A percentile compares a stretch with the other conserved stretches of the same genome.
These are phyloP conservation scores for Thrips palmi DNA, from an alignment of 1,140 invertebrate genomes.

Conservation along the genomic window DNA sequence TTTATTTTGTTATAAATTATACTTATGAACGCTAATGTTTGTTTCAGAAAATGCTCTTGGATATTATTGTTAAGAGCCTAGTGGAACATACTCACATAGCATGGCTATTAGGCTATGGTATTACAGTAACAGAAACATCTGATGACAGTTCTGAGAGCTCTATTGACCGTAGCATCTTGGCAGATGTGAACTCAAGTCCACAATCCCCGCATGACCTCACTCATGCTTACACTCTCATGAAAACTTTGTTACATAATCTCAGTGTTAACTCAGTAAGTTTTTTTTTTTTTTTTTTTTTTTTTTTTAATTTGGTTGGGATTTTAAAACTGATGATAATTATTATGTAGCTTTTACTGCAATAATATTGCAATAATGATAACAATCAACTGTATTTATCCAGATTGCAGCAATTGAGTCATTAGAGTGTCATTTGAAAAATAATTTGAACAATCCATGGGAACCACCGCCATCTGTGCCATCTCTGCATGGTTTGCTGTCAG, in stretches of 20 bases:
- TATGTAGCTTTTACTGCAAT: too few relatives aligned
- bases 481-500: slow-evolving; percentile 32
- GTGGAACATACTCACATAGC: slow-evolving; percentile 39
- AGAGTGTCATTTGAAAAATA: slow-evolving; percentile 2
- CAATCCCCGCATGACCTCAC: slow-evolving; percentile 25
- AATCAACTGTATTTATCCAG: too few relatives aligned
- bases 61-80: slow-evolving; percentile 38
- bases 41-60: slow-evolving; percentile 34
- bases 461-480: too few relatives aligned
- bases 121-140: slow-evolving; percentile 14
- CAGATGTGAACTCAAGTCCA: too few relatives aligned
- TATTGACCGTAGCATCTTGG: slow-evolving; percentile 6
- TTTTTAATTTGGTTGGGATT: too few relatives aligned
- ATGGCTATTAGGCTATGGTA: slow-evolving; percentile 30
- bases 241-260: slow-evolving; percentile 33
- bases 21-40: slow-evolving; percentile 4
- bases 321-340: too few relatives aligned
- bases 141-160: not conserved
- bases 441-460: not conserved
- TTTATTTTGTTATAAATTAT: not conserved
- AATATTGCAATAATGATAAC: too few relatives aligned
- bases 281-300: slow-evolving; percentile 8
- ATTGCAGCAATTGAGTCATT: too few relatives aligned
- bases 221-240: slow-evolving; percentile 32
- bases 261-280: slow-evolving; percentile 30